Conservation (phyloP, 2,797 vertebrate species). For the Scarus forsteni region DNA sequence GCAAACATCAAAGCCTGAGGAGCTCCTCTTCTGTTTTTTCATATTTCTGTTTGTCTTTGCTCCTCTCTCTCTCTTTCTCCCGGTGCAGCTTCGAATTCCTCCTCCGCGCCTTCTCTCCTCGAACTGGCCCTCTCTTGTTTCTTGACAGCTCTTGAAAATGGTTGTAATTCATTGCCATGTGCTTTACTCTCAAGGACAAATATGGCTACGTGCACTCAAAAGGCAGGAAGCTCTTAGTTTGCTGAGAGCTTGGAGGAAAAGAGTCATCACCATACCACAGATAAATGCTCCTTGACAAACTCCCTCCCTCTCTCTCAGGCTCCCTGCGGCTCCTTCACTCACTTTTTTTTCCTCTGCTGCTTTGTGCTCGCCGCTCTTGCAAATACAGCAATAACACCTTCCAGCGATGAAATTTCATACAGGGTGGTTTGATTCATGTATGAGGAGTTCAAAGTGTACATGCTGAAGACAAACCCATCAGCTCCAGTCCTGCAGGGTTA, state of each 20-base stretch:
- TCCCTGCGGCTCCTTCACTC: slow-evolving; percentile 57
- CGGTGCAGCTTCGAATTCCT: slow-evolving; percentile 40
- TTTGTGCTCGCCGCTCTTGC: slow-evolving; percentile 41
- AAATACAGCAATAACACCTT: slow-evolving; percentile 37
- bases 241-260: slow-evolving; percentile 74
- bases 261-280: slow-evolving; percentile 81
- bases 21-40: slow-evolving; percentile 53
- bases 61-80: slow-evolving; percentile 34
- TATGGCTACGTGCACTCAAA: slow-evolving; percentile 66
- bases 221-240: slow-evolving; percentile 79
- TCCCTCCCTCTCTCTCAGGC: slow-evolving; percentile 56
- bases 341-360: slow-evolving; percentile 25
- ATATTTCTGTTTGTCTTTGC: slow-evolving; percentile 38
- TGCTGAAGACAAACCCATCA: slow-evolving; percentile 17
- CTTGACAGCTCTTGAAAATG: slow-evolving; percentile 67
- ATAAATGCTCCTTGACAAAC: slow-evolving; percentile 77
- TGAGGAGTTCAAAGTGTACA: slow-evolving; percentile 13
- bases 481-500: slow-evolving; percentile 19
- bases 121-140: slow-evolving; percentile 57
- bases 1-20: slow-evolving; percentile 57
- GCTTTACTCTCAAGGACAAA: slow-evolving; percentile 72
- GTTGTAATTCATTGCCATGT: slow-evolving; percentile 68
- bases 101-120: slow-evolving; percentile 49
- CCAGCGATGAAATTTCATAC: slow-evolving; percentile 21
- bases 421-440: slow-evolving; percentile 24